Percentiles rank a stretch among this genome's conserved stretches.
phyloP scores from a whole-genome alignment of 2,797 vertebrate genomes.

The Gorsachius magnificus region DNA sequence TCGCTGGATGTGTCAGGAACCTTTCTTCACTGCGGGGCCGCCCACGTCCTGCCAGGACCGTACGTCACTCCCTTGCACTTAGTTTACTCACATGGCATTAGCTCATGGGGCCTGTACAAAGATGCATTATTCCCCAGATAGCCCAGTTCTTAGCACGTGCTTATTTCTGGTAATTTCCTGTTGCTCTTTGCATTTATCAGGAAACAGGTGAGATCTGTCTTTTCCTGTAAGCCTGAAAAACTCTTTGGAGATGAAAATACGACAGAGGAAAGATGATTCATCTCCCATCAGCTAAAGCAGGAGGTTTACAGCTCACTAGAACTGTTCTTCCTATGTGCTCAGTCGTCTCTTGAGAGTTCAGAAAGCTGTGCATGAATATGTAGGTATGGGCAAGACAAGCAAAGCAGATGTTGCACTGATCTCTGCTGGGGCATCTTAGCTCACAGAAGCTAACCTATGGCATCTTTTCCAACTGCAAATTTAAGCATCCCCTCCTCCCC shows the following conservation, averaged over 20 bases:
- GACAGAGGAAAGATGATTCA: not conserved
- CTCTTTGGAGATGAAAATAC: not conserved
- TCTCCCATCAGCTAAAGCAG: conserved; percentile 36
- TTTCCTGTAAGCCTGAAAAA: not conserved
- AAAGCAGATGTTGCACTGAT: conserved; percentile 75
- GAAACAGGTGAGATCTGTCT: not conserved
- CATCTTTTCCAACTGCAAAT: conserved; percentile 64
- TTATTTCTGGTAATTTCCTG: not conserved
- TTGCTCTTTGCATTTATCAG: not conserved
- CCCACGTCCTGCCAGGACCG: not conserved
- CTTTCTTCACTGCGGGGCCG: not conserved
- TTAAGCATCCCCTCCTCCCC: not conserved
- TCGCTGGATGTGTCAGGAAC: not conserved
- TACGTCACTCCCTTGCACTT: not conserved
- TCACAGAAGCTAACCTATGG: conserved; percentile 56
- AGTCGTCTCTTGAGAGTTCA: conserved; percentile 70
- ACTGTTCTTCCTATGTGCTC: conserved; percentile 65
- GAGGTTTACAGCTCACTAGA: conserved; percentile 61
- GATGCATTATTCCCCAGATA: not conserved
- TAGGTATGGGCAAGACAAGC: conserved; percentile 65
- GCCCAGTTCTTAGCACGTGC: not conserved
- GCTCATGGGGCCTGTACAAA: not conserved
- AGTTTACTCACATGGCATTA: not conserved
- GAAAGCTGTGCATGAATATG: conserved; percentile 80
- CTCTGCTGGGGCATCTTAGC: conserved; percentile 71